Base-by-base conservation (phyloP, 2,797 vertebrate species). In the Myripristis murdjan region DNA sequence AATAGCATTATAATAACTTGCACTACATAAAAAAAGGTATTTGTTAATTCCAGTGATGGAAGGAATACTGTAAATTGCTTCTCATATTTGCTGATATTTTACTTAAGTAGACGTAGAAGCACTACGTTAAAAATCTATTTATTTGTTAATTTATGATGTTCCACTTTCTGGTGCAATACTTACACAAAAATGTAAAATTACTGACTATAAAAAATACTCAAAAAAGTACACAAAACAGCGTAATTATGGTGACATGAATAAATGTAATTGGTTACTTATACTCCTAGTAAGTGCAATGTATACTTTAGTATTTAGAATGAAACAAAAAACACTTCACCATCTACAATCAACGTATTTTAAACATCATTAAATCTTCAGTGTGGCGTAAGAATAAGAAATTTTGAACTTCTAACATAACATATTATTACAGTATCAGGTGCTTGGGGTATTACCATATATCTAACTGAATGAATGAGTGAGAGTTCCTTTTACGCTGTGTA, bases 401-500 rank as follows among this genome's bases (percentile, higher is more conserved):
- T 14, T 15, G 15, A 14, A 11, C 8, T 35, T 35, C 8, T 35
- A 35, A 15, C 22, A 6, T 18, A 51, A 49, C 10, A 14, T 11
- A 10, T 4, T 43, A 31, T 59, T 54, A 33, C 4, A 33, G 23
- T 61, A 51, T 59, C 55, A 22, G 23, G 15, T 15, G 39, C 39
- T 11, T 2, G 11, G 3, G 18, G 28, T n/a, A 44, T 31, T 5
- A 33, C 1, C 22, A 9, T 48, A 44, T 16, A 6, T 47, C 10
- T 10, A 51, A 74, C 26, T 65, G 35, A 46, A n/a, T 16, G 55
- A 62, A 44, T 65, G 35, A 46, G n/a, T 18, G 55, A 62, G 39
- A 14, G 23, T 28, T 68, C 22, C 63, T 56, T 31, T 55, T 67
- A 59, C 23, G 8, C 20, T 33, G 58, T 70, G 66, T 62, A 22